Conservation (phyloP, 1,140 invertebrate species). For the Goniozus legneri region DNA sequence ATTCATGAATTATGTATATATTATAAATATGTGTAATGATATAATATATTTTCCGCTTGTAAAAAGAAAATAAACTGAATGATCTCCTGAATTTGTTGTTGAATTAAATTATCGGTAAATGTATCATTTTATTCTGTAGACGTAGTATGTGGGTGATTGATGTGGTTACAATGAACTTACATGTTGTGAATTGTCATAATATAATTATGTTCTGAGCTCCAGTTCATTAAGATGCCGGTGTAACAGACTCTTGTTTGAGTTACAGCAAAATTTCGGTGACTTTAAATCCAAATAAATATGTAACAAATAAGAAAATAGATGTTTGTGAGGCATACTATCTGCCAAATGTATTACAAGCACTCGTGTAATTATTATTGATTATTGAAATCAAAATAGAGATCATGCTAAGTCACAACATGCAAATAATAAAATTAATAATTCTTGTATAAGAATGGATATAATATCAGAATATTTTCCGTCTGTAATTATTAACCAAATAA, state of each 20-base stretch:
- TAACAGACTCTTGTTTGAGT: slow-evolving; percentile 56
- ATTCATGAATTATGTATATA: slow-evolving; percentile 12
- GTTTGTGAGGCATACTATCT: slow-evolving; percentile 27
- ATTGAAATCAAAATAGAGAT: slow-evolving; percentile 17
- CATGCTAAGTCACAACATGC: slow-evolving; percentile 36
- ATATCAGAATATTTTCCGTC: not conserved
- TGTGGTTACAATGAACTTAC: slow-evolving; percentile 50
- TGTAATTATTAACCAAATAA: too few species aligned
- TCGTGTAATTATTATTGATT: slow-evolving; percentile 12
- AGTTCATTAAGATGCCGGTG: slow-evolving; percentile 55
- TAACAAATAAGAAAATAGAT: slow-evolving; percentile 53
- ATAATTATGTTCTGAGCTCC: slow-evolving; percentile 55
- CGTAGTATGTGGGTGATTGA: too few species aligned
- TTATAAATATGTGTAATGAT: slow-evolving; percentile 8
- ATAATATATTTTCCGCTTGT: too few species aligned
- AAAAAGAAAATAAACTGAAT: too few species aligned
- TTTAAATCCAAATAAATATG: slow-evolving; percentile 56
- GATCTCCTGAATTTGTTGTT: too few species aligned
- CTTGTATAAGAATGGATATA: slow-evolving; percentile 2
- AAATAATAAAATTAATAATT: slow-evolving; percentile 18
- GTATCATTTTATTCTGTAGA: too few species aligned
- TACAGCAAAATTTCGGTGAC: slow-evolving; percentile 56
- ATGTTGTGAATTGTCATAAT: slow-evolving; percentile 50
- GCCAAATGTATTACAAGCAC: slow-evolving; percentile 14
- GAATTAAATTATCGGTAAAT: too few species aligned